Percentiles rank a stretch among this genome's conserved stretches.
Conservation (phyloP, 1,140 invertebrate genomes). For the Orchesella cincta region DNA sequence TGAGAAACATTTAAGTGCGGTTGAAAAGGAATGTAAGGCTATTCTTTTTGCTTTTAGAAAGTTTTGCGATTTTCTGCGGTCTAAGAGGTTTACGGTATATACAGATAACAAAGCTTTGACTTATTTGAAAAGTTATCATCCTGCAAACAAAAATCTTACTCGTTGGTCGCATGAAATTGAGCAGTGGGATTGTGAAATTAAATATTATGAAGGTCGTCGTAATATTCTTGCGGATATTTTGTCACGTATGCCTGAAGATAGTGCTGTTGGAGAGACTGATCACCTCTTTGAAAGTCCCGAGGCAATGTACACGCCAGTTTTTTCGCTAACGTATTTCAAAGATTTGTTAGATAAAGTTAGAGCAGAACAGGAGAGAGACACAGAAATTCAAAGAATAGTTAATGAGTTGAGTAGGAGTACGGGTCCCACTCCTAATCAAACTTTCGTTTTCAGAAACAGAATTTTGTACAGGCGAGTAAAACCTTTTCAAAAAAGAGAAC, state of each 20-base stretch:
- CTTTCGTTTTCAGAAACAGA: not conserved
- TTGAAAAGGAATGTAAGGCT: slow-evolving; percentile 29
- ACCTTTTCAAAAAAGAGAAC: too few species aligned
- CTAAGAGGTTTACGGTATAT: slow-evolving; percentile 35
- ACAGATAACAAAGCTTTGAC: slow-evolving; percentile 41
- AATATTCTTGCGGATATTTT: slow-evolving; percentile 41
- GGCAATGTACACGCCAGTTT: not conserved
- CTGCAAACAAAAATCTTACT: slow-evolving; percentile 21
- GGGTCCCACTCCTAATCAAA: not conserved
- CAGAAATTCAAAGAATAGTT: not conserved
- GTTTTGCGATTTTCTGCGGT: slow-evolving; percentile 34
- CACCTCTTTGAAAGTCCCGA: not conserved
- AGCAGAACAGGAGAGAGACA: not conserved
- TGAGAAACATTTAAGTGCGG: not conserved
- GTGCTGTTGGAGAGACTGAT: slow-evolving; percentile 26
- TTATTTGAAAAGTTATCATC: slow-evolving; percentile 20
- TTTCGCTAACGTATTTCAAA: not conserved
- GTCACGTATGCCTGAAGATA: slow-evolving; percentile 36
- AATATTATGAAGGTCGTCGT: slow-evolving; percentile 52
- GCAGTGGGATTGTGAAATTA: slow-evolving; percentile 43
- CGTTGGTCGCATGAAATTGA: slow-evolving; percentile 46
- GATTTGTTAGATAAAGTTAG: not conserved
- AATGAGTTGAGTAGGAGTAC: not conserved
- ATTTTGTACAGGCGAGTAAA: not conserved
- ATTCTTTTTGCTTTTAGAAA: slow-evolving; percentile 39